Percentiles rank a stretch among this genome's conserved stretches.
These are phyloP conservation scores for Nasonia giraulti DNA, from an alignment of 1,140 invertebrate species.

Conservation along the genomic window DNA sequence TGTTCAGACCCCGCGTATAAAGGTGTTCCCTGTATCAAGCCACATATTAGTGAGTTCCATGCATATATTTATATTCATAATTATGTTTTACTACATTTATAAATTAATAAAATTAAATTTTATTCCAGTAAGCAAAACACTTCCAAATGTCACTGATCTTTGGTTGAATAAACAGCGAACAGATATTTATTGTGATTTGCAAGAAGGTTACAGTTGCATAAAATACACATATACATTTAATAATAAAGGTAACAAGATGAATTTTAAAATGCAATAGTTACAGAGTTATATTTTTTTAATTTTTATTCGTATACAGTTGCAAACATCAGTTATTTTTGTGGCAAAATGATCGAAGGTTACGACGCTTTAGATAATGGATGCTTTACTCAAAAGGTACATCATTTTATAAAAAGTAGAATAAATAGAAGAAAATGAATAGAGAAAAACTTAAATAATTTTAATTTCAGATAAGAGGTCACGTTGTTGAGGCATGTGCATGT, in stretches of 20 bases:
- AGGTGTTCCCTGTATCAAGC: conserved; percentile 55
- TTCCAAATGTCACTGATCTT: conserved; percentile 53
- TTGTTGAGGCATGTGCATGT: conserved; percentile 61
- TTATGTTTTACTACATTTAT: not conserved
- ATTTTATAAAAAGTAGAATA: not conserved
- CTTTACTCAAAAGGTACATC: conserved; percentile 56
- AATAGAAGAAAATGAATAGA: conserved; percentile 12
- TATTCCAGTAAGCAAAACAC: conserved; percentile 43
- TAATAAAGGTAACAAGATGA: conserved; percentile 55
- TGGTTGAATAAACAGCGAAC: conserved; percentile 41
- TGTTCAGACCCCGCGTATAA: conserved; percentile 21
- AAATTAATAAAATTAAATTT: conserved; percentile 28
- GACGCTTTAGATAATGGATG: conserved; percentile 54
- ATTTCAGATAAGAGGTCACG: conserved; percentile 57
- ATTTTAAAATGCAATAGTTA: not conserved
- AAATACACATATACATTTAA: conserved; percentile 60
- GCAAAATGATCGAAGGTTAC: conserved; percentile 58
- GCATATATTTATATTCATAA: not conserved
- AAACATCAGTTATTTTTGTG: conserved; percentile 59
- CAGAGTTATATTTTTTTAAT: not conserved
- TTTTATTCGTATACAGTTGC: conserved; percentile 53
- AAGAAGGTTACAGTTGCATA: conserved; percentile 54
- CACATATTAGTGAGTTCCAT: conserved; percentile 5
- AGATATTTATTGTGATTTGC: conserved; percentile 34
- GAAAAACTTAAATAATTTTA: conserved; percentile 28